Base-by-base conservation (phyloP, 2,113 vertebrate genomes). In the Cettia cetti region DNA sequence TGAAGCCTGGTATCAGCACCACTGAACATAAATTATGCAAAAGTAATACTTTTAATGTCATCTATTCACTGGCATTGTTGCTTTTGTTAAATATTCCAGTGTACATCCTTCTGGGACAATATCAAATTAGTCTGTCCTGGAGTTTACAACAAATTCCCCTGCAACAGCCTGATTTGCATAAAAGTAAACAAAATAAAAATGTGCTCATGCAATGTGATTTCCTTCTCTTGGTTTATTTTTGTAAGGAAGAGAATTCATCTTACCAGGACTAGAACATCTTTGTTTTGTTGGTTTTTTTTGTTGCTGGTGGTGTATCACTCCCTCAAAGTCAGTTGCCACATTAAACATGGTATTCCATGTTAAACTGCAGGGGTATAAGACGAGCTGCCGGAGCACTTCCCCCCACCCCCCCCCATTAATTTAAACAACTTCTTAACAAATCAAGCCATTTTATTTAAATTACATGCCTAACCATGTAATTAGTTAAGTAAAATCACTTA, bases 11-110 rank as follows among this genome's bases (percentile, higher is more conserved):
- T 92, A 98, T 94, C 77, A 39, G 97, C 97, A 97, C 96, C 98
- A 97, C 95, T 16, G 81, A 95, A 95, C 84, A 98, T 98, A 98
- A 98, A 98, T 98, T 98, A 98, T 97, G 97, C 97, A 98, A 95
- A 97, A 98, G 94, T 95, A 97, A 97, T 97, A 97, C 95, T 97
- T 98, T 97, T 97, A 97, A 91, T 95, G 94, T 95, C 92, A 96
- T 96, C 96, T 96, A 91, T 89, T 97, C 96, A 95, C 93, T 90
- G 68, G 82, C 85, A 87, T 53, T 90, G 97, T 97, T 98, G 98
- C 97, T 97, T 97, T 96, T 94, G 98, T 98, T 98, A 98, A 98
- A 98, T 97, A 98, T 98, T 97, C 98, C 98, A 97, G 97, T 92
- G 94, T 96, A 97, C 97, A 93, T 97, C 98, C 98, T 98, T 96